Evolutionary conservation across 2,113 vertebrate species (phyloP).

Genomic region (Elephas maximus): DNA sequence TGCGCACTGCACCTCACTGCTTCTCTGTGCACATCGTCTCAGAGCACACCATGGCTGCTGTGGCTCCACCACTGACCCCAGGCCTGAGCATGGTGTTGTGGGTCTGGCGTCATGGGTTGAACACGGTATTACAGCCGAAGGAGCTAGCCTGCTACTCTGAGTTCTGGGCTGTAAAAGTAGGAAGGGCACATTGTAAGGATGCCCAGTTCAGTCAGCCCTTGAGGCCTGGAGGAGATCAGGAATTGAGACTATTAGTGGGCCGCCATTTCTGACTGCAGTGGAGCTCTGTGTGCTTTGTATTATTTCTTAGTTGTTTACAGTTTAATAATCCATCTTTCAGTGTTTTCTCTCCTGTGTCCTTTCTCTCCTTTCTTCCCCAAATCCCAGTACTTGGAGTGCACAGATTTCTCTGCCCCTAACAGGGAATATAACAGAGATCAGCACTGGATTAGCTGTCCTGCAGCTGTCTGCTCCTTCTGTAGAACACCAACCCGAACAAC

Average conservation of each 20-base stretch:
- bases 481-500: rapidly evolving
- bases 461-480: not conserved
- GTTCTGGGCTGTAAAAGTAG: not conserved
- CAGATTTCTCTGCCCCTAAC: not conserved
- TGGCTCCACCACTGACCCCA: rapidly evolving
- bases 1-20: not conserved
- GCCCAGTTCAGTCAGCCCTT: not conserved
- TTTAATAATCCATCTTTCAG: not conserved
- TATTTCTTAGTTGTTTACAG: not conserved
- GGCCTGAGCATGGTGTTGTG: no score
- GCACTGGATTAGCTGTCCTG: rapidly evolving
- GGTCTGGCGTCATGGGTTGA: rapidly evolving
- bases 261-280: not conserved
- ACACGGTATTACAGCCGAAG: rapidly evolving
- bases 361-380: not conserved
- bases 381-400: not conserved
- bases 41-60: rapidly evolving
- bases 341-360: not conserved
- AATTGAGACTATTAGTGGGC: rapidly evolving
- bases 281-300: rapidly evolving
- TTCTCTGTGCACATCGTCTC: not conserved
- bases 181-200: not conserved
- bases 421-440: not conserved
- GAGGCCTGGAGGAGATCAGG: not conserved
- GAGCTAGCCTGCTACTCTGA: no score